Evolutionary conservation across 1,140 invertebrate species (phyloP).

Genomic region (Zaprionus tsacasi): DNA sequence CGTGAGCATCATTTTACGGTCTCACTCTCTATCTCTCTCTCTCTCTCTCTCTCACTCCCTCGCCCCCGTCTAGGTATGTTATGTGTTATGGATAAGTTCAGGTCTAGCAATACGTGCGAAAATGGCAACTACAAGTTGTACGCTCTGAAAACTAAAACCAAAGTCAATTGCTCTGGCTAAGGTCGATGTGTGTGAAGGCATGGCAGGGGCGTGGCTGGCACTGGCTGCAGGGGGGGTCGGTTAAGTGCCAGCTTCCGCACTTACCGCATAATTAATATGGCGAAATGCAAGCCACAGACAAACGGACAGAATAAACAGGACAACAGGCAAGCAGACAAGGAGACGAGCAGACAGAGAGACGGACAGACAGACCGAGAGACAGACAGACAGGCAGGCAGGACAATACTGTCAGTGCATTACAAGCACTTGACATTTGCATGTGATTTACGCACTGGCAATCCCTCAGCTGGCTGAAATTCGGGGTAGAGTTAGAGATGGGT

Average conservation of each 20-base stretch:
- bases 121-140: slow-evolving; percentile 67
- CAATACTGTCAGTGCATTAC: slow-evolving; percentile 66
- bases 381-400: slow-evolving; percentile 37
- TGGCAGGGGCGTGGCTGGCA: neutral
- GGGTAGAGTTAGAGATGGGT: slow-evolving; percentile 21
- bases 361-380: slow-evolving; percentile 17
- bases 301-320: slow-evolving; percentile 31
- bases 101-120: slow-evolving; percentile 64
- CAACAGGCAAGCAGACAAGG: slow-evolving; percentile 12
- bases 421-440: slow-evolving; percentile 69
- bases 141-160: slow-evolving; percentile 57
- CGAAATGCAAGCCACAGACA: slow-evolving; percentile 53
- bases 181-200: neutral
- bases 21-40: neutral
- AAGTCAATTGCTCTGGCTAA: slow-evolving; percentile 40
- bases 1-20: slow-evolving; percentile 74
- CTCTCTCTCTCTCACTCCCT: neutral
- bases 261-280: slow-evolving; percentile 75
- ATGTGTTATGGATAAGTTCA: slow-evolving; percentile 58
- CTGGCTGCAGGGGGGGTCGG: slow-evolving; percentile 24
- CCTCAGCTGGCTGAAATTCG: slow-evolving; percentile 17
- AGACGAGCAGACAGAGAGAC: slow-evolving; percentile 34
- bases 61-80: slow-evolving; percentile 34
- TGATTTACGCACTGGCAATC: slow-evolving; percentile 67
- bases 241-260: slow-evolving; percentile 56